A percentile compares a stretch with the other conserved stretches of the same genome.
These are phyloP conservation scores for Odocoileus hemionus DNA, from an alignment of 2,113 vertebrate species.

Conservation along the genomic window DNA sequence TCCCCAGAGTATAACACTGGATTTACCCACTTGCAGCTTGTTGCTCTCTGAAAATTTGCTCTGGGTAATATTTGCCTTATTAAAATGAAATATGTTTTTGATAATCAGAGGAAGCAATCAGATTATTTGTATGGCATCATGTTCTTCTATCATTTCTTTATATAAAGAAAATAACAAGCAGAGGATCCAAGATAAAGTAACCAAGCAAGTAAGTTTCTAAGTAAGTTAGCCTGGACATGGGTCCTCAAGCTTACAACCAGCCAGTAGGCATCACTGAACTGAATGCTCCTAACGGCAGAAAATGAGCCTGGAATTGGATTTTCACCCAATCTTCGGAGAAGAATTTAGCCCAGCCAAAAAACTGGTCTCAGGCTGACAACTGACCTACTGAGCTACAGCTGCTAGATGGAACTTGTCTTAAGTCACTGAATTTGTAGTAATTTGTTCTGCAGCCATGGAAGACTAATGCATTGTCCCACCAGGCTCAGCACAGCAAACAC, in stretches of 20 bases:
- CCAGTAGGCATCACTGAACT: neutral
- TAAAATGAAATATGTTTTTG: neutral
- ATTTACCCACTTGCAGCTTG: neutral
- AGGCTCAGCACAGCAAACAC: neutral
- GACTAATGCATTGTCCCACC: neutral
- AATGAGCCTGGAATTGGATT: neutral
- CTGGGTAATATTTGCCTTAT: neutral
- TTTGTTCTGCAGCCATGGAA: neutral
- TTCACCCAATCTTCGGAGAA: neutral
- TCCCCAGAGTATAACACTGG: neutral
- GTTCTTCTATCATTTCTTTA: neutral
- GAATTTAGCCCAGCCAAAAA: neutral
- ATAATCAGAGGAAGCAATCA: neutral
- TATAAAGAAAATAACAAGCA: neutral
- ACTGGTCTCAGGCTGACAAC: neutral
- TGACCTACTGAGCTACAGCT: neutral
- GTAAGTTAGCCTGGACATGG: neutral
- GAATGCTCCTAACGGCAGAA: neutral
- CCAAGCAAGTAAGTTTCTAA: neutral
- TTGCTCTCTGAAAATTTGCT: neutral
- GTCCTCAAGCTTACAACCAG: neutral
- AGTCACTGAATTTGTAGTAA: neutral
- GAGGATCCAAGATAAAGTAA: neutral
- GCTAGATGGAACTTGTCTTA: neutral
- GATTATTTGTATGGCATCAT: neutral